Evolutionary conservation across 2,888 invertebrate genomes (phyloP).

Genomic region (Ctenicera cuprea): DNA sequence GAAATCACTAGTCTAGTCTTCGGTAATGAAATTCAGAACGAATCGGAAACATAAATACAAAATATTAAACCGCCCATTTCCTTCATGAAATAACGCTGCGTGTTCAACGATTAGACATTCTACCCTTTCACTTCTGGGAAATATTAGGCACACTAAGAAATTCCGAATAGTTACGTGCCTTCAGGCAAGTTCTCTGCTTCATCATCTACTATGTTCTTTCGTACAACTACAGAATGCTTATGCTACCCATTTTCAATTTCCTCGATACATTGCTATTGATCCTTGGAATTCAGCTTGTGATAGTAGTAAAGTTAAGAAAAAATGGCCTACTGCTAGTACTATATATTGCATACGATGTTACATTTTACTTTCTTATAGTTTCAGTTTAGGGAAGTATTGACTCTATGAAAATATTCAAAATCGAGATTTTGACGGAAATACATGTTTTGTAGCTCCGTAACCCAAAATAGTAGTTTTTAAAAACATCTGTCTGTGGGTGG

Average conservation of each 20-base stretch:
- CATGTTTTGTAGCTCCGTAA: too few relatives aligned
- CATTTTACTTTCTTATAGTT: too few relatives aligned
- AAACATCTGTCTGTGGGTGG: too few relatives aligned
- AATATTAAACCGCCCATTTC: slow-evolving; percentile 2
- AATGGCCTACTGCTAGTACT: too few relatives aligned
- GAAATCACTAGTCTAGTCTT: neutral
- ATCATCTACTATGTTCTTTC: neutral
- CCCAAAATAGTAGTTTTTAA: too few relatives aligned
- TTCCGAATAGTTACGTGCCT: slow-evolving; percentile 11
- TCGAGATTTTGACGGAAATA: too few relatives aligned
- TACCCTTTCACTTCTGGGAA: neutral
- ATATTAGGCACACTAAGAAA: neutral
- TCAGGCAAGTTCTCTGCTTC: neutral
- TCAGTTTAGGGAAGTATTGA: too few relatives aligned
- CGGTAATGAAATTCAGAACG: neutral
- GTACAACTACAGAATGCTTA: neutral
- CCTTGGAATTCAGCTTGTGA: too few relatives aligned
- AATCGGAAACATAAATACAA: neutral
- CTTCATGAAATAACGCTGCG: slow-evolving; percentile 4
- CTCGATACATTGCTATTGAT: neutral
- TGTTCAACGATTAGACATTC: slow-evolving; percentile 9
- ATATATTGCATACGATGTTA: too few relatives aligned
- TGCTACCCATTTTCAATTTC: neutral
- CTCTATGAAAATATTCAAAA: too few relatives aligned
- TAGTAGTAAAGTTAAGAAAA: too few relatives aligned